These are phyloP conservation scores for Oscheius sp. DNA, from an alignment of 2,888 invertebrate species.

Conservation along the genomic window DNA sequence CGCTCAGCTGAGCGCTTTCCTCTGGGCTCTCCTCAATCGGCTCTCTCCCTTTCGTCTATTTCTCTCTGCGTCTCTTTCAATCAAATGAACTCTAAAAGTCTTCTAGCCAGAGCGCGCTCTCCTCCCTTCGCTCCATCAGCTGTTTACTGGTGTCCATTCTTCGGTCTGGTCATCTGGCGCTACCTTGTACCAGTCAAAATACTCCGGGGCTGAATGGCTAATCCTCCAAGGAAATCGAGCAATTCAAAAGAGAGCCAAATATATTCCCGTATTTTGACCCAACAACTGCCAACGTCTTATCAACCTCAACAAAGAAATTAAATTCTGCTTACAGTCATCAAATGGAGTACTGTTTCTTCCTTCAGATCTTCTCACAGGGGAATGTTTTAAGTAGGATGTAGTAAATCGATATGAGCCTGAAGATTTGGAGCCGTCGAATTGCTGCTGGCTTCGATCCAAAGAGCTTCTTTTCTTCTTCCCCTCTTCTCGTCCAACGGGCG, in stretches of 20 bases:
- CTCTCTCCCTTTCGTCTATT: neutral
- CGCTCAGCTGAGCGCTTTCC: constrained; percentile 26
- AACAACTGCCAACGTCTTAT: too few relatives aligned
- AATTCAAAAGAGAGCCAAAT: too few relatives aligned
- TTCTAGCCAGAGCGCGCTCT: neutral
- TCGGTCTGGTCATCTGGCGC: neutral
- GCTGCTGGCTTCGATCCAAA: constrained; percentile 51
- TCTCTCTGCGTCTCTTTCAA: constrained; percentile 2
- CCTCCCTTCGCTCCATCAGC: constrained; percentile 8
- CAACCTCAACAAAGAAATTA: too few relatives aligned
- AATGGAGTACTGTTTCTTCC: too few relatives aligned
- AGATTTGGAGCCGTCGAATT: constrained; percentile 50
- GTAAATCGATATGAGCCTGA: too few relatives aligned
- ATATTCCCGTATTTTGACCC: too few relatives aligned
- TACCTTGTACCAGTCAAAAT: constrained; percentile 3
- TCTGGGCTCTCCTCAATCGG: neutral
- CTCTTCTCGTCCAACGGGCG: neutral
- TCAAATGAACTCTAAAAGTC: neutral
- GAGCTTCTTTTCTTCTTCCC: constrained; percentile 33
- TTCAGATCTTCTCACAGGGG: too few relatives aligned
- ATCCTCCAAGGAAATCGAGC: too few relatives aligned
- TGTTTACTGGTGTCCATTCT: constrained; percentile 26
- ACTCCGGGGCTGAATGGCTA: too few relatives aligned
- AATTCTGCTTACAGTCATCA: too few relatives aligned
- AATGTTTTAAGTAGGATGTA: too few relatives aligned